phyloP scores from a whole-genome alignment of 2,797 vertebrate species.

The Oceanodroma leucorhoa region DNA sequence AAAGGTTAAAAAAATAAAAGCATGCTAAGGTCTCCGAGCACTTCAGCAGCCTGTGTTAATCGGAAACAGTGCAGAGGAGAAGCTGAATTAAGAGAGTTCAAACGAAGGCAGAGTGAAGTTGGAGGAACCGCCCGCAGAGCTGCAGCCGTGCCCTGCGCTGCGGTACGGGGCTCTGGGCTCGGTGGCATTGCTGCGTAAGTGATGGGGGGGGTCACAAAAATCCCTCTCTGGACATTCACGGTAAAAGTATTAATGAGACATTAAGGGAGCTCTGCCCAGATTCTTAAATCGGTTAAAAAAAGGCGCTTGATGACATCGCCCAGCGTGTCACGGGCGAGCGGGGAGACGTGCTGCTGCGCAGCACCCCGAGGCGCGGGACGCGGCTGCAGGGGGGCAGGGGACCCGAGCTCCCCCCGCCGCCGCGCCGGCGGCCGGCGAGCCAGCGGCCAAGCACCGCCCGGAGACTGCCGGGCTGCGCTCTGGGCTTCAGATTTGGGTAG shows the following conservation, averaged over 20 bases:
- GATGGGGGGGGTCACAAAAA: not conserved
- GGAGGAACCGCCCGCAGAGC: not conserved
- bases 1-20: not conserved
- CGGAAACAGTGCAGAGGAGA: not conserved
- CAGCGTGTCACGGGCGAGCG: fast-evolving
- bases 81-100: not conserved
- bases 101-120: not conserved
- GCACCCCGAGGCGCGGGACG: not conserved
- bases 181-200: fast-evolving
- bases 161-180: not conserved
- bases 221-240: not conserved
- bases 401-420: not conserved
- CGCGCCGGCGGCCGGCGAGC: not conserved
- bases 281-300: not conserved
- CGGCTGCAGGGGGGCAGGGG: not conserved
- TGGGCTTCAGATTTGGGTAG: fast-evolving
- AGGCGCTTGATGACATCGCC: not conserved
- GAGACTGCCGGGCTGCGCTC: not conserved
- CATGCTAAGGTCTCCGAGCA: not conserved
- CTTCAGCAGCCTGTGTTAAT: conserved; percentile 36
- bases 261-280: not conserved
- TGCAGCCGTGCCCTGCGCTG: not conserved
- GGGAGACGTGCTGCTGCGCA: not conserved
- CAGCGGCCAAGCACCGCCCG: fast-evolving
- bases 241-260: too few relatives aligned